Evolutionary conservation across 1,140 invertebrate species (phyloP).

Genomic region (Zaprionus ornatus): DNA sequence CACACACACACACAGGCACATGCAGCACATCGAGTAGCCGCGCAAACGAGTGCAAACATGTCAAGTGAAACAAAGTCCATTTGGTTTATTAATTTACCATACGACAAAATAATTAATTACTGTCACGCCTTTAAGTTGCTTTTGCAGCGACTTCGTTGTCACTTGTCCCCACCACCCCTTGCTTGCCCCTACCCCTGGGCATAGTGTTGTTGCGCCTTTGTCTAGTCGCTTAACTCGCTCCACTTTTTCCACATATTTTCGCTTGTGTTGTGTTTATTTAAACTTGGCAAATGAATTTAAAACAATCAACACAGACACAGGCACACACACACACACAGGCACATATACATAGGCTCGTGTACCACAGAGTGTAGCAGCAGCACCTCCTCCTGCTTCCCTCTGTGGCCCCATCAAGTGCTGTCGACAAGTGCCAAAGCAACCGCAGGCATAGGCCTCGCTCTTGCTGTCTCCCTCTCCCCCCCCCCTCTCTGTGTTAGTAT

Average conservation of each 20-base stretch:
- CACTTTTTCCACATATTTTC: constrained; percentile 77
- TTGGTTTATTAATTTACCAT: constrained; percentile 84
- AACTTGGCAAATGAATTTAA: constrained; percentile 82
- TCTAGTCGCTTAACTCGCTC: constrained; percentile 75
- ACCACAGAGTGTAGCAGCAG: too few relatives aligned
- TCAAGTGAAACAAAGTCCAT: constrained; percentile 83
- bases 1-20: constrained; percentile 7
- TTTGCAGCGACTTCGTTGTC: constrained; percentile 35
- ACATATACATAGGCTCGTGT: background rate
- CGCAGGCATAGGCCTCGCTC: constrained; percentile 38
- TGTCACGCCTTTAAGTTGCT: constrained; percentile 83
- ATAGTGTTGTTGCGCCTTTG: constrained; percentile 35
- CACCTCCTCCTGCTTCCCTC: background rate
- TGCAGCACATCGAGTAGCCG: constrained; percentile 18
- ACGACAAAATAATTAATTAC: constrained; percentile 84
- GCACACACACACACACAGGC: background rate
- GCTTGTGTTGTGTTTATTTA: constrained; percentile 80
- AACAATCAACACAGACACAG: constrained; percentile 72
- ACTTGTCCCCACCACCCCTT: background rate
- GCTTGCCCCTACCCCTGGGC: background rate
- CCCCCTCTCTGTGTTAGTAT: constrained; percentile 12
- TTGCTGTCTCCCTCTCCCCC: constrained; percentile 12
- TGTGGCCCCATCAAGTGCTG: constrained; percentile 23
- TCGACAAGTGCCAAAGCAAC: constrained; percentile 64
- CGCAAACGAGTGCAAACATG: constrained; percentile 68